These are phyloP conservation scores for Esperia sulphurella DNA, from an alignment of 2,888 invertebrate genomes.

Conservation along the genomic window DNA sequence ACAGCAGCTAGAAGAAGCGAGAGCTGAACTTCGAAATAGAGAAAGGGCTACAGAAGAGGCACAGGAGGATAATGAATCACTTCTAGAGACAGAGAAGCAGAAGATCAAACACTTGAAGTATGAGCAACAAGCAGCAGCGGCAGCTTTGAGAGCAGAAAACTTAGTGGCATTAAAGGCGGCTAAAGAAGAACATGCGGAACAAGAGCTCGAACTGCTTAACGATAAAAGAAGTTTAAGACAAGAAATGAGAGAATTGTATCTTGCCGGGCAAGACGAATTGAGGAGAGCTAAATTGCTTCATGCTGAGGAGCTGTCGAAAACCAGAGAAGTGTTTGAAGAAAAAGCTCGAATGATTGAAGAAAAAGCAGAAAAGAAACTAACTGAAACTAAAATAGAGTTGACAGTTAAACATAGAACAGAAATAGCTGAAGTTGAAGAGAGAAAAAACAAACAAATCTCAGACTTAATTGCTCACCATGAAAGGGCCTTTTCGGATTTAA, in stretches of 20 bases:
- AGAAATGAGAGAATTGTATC: constrained; percentile 83
- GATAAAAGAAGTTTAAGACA: constrained; percentile 85
- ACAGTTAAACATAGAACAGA: constrained; percentile 88
- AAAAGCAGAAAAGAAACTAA: constrained; percentile 86
- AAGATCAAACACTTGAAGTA: constrained; percentile 96
- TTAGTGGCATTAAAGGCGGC: constrained; percentile 89
- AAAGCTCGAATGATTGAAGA: constrained; percentile 72
- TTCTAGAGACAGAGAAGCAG: constrained; percentile 93
- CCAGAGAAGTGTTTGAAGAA: constrained; percentile 72
- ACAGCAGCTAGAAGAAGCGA: constrained; percentile 91
- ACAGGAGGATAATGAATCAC: constrained; percentile 91
- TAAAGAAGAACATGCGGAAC: constrained; percentile 88
- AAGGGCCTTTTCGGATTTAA: constrained; percentile 91
- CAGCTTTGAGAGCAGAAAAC: constrained; percentile 91
- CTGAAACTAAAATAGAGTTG: constrained; percentile 84
- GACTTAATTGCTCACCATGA: constrained; percentile 91
- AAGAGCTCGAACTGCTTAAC: constrained; percentile 87
- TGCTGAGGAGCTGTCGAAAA: constrained; percentile 85
- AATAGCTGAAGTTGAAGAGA: constrained; percentile 92
- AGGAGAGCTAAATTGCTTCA: constrained; percentile 85
- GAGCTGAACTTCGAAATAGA: constrained; percentile 82
- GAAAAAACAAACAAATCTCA: constrained; percentile 92
- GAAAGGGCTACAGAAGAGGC: constrained; percentile 93
- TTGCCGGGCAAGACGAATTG: constrained; percentile 85
- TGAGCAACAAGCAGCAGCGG: constrained; percentile 92